Base-by-base conservation (phyloP, 2,888 invertebrate genomes). In the Agonopterix alstromeriana region DNA sequence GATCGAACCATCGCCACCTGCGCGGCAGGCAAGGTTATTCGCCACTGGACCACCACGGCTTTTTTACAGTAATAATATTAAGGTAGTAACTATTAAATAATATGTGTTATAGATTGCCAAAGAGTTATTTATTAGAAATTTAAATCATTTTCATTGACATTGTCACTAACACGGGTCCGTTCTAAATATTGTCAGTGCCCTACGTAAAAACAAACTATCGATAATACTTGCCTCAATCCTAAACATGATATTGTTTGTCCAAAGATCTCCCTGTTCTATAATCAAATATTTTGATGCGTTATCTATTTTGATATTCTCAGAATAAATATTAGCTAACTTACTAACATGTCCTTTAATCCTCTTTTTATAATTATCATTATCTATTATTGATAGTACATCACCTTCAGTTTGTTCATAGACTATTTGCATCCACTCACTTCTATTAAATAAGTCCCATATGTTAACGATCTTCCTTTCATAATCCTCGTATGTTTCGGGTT, bases 201-300 rank as follows among this genome's bases (percentile, higher is more conserved):
- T n/a, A n/a, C n/a, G n/a, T 5, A 27, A 27, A 5, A 27, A 27
- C 27, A 27, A 27, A 27, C 3, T 27, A 27, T 5, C 27, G 27
- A 27, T 5, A 14, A 48, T 42, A 56, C 58, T 47, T 47, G 58
- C 66, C 55, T 58, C 44, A 38, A 56, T 47, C 46, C 46, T 51
- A 45, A 60, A 66, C 46, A 66, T 47, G 10, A 66, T 53, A 42
- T 66, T 66, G 27, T 65, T 66, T 10, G 54, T 60, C 64, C 65
- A 65, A 36, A 58, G 58, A 44, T 66, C 65, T 42, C 65, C 65
- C 35, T 66, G 65, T 40, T 51, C 51, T 17, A 66, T 58, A 1
- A 61, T 51, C 8, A 53, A 54, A 49, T 54, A 56, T 50, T 53
- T 58, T 54, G 56, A 45, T 9, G 45, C 35, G 2, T 35, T 8